Conservation (phyloP, 2,888 invertebrate genomes). For the Chloroclystis v-ata region DNA sequence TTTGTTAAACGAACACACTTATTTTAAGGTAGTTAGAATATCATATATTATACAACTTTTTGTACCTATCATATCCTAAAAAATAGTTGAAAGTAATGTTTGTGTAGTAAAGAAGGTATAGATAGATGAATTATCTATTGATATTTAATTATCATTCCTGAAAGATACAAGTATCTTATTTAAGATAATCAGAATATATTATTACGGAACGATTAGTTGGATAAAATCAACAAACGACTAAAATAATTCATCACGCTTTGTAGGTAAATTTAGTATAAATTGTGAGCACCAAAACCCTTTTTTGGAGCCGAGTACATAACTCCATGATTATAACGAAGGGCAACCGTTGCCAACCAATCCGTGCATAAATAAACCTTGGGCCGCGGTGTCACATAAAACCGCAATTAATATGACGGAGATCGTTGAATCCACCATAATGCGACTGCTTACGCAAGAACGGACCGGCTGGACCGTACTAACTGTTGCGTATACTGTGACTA, state of each 20-base stretch:
- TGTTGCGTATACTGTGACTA: constrained; percentile 10
- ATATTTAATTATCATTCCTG: no score
- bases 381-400: constrained; percentile 41
- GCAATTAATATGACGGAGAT: constrained; percentile 40
- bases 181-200: no score
- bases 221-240: no score
- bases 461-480: constrained; percentile 11
- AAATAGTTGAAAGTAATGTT: no score
- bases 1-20: not conserved
- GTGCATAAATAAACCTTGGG: constrained; percentile 44
- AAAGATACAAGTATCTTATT: no score
- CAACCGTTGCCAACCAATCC: constrained; percentile 25
- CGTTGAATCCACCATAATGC: constrained; percentile 40
- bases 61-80: no score
- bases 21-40: no score
- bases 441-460: constrained; percentile 14
- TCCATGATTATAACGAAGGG: constrained; percentile 5
- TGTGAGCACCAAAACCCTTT: not conserved
- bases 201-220: no score
- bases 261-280: not conserved
- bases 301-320: not conserved
- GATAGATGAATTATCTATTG: no score
- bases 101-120: no score
- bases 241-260: no score
- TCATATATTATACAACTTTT: no score